phyloP scores from a whole-genome alignment of 2,888 invertebrate species.

The Brachyptera putata region DNA sequence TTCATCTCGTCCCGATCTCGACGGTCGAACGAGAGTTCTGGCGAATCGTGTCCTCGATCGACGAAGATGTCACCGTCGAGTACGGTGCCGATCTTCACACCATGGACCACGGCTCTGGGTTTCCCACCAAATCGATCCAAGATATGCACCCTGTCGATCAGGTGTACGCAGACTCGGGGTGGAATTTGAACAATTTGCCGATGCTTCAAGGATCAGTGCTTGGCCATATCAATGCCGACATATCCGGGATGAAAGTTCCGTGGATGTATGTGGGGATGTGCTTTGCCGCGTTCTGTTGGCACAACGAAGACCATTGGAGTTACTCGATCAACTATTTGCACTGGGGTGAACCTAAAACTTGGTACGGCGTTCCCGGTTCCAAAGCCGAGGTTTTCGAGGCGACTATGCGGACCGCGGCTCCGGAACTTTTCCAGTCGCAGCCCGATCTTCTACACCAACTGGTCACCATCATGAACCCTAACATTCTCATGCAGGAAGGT shows the following conservation, averaged over 20 bases:
- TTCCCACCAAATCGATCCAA: constrained; percentile 71
- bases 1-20: constrained; percentile 83
- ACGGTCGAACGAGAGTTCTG: constrained; percentile 96
- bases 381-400: constrained; percentile 91
- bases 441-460: constrained; percentile 97
- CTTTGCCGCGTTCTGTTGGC: constrained; percentile 99
- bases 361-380: constrained; percentile 95
- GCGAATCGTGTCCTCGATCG: constrained; percentile 93
- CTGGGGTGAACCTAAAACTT: constrained; percentile 98
- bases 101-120: constrained; percentile 96
- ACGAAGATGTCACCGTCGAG: constrained; percentile 96
- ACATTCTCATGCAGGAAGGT: constrained; percentile 79
- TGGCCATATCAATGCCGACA: constrained; percentile 94
- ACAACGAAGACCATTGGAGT: constrained; percentile 99
- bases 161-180: constrained; percentile 87
- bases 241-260: constrained; percentile 98
- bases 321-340: constrained; percentile 99
- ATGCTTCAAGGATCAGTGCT: constrained; percentile 90
- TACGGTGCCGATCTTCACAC: constrained; percentile 98
- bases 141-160: constrained; percentile 57
- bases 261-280: constrained; percentile 99
- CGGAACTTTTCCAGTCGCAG: constrained; percentile 91
- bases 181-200: constrained; percentile 98
- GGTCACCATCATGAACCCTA: constrained; percentile 98
- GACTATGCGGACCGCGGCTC: constrained; percentile 91